A percentile compares a stretch with the other conserved stretches of the same genome.
phyloP scores from a whole-genome alignment of 2,797 vertebrate species.

The Crocidura indochinensis region DNA sequence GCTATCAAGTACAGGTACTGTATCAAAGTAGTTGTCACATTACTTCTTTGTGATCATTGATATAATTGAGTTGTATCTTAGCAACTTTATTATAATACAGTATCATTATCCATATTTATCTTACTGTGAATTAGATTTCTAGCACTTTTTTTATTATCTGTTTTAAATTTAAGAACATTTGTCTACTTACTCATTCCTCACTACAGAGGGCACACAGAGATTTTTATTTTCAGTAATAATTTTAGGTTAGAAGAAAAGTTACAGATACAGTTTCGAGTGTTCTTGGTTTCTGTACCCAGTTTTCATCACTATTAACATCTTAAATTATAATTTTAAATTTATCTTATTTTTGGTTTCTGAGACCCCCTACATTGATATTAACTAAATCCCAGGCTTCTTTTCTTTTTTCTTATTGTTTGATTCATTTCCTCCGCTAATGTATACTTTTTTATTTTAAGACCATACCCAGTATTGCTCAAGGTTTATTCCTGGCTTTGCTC shows the following conservation, averaged over 20 bases:
- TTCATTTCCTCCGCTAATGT: background rate
- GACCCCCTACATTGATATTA: background rate
- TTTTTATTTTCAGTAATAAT: conserved; percentile 37
- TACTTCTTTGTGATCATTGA: too few species aligned
- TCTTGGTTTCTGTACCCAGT: background rate
- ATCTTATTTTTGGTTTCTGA: background rate
- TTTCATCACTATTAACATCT: background rate
- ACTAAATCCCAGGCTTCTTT: background rate
- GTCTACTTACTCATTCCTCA: background rate
- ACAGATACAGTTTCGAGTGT: background rate
- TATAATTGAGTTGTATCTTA: too few species aligned
- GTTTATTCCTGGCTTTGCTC: too few species aligned
- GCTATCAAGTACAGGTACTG: too few species aligned
- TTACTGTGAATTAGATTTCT: background rate
- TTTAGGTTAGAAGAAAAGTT: conserved; percentile 44
- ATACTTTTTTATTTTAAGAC: background rate
- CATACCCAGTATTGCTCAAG: too few species aligned
- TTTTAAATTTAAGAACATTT: background rate
- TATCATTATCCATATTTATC: background rate
- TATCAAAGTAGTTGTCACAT: too few species aligned
- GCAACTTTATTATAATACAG: too few species aligned
- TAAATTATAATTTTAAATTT: background rate
- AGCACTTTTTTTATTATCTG: background rate
- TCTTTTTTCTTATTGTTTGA: too few species aligned
- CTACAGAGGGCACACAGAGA: background rate